phyloP scores from a whole-genome alignment of 2,888 invertebrate species.

The Eristalis intricaria region DNA sequence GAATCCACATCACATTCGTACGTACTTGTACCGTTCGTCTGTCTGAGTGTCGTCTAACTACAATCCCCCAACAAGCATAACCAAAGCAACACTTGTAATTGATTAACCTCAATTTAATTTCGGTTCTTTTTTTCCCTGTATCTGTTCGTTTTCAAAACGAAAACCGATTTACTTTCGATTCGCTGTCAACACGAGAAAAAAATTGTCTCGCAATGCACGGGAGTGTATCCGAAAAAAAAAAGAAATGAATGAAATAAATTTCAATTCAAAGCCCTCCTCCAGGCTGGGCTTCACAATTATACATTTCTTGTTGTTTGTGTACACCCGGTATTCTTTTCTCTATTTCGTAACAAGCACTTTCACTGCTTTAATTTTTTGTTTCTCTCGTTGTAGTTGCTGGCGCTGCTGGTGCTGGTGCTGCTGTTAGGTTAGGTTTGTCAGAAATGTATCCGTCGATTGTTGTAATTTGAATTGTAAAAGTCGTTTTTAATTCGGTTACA shows the following conservation, averaged over 20 bases:
- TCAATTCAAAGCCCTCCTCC: conserved; percentile 13
- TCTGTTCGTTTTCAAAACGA: neutral
- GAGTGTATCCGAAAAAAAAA: neutral
- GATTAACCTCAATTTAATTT: conserved; percentile 34
- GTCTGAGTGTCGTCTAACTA: neutral
- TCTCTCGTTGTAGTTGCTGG: neutral
- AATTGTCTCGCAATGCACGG: conserved; percentile 10
- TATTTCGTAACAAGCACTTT: conserved; percentile 66
- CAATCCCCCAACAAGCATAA: neutral
- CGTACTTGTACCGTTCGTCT: neutral
- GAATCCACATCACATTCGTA: neutral
- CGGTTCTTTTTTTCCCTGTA: neutral
- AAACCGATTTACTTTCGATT: conserved; percentile 50
- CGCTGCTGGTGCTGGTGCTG: neutral
- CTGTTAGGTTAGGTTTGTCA: conserved; percentile 3
- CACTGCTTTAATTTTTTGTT: conserved; percentile 44
- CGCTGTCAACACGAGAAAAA: conserved; percentile 12
- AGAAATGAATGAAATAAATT: conserved; percentile 25
- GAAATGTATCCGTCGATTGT: conserved; percentile 38
- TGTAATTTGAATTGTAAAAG: conserved; percentile 59
- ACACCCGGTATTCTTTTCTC: conserved; percentile 43
- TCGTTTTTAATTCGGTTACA: conserved; percentile 17
- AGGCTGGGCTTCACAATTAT: conserved; percentile 27
- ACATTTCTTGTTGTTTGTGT: neutral
- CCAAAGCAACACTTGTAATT: conserved; percentile 25